Conservation (phyloP, 2,113 vertebrate genomes). For the Todiramphus saurophagus region DNA sequence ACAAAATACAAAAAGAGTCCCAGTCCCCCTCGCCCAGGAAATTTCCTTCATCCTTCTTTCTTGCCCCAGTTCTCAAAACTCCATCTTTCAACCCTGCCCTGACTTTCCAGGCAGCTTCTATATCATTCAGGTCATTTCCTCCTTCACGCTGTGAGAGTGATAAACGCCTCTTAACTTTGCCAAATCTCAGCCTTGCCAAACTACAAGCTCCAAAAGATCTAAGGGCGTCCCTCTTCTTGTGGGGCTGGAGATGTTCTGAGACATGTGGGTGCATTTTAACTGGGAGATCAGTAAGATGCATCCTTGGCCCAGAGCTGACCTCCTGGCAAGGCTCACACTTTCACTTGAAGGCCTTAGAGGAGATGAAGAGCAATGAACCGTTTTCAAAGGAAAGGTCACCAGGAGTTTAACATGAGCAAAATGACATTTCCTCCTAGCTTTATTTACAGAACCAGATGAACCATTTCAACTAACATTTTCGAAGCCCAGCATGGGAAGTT, state of each 20-base stretch:
- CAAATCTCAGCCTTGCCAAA: background rate
- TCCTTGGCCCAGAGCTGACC: constrained; percentile 3
- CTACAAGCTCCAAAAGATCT: background rate
- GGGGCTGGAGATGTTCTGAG: background rate
- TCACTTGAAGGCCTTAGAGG: background rate
- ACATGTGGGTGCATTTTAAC: background rate
- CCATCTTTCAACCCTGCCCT: background rate
- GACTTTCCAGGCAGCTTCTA: background rate
- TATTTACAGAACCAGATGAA: constrained; percentile 54
- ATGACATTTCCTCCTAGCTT: constrained; percentile 33
- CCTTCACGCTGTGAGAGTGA: background rate
- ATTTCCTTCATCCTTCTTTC: background rate
- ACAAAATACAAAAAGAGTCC: background rate
- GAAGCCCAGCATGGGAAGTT: constrained; percentile 22
- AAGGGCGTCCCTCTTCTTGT: background rate
- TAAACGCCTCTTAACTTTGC: background rate
- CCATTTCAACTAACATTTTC: constrained; percentile 48
- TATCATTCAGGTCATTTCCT: background rate
- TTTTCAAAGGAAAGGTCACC: constrained; percentile 52
- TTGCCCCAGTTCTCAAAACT: background rate
- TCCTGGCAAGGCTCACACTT: constrained; percentile 7
- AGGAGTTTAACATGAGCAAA: constrained; percentile 46
- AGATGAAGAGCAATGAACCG: background rate
- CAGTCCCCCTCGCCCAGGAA: background rate
- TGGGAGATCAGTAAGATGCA: background rate